Base-by-base conservation (phyloP, 2,113 vertebrate genomes). In the Muntiacus muntjak region DNA sequence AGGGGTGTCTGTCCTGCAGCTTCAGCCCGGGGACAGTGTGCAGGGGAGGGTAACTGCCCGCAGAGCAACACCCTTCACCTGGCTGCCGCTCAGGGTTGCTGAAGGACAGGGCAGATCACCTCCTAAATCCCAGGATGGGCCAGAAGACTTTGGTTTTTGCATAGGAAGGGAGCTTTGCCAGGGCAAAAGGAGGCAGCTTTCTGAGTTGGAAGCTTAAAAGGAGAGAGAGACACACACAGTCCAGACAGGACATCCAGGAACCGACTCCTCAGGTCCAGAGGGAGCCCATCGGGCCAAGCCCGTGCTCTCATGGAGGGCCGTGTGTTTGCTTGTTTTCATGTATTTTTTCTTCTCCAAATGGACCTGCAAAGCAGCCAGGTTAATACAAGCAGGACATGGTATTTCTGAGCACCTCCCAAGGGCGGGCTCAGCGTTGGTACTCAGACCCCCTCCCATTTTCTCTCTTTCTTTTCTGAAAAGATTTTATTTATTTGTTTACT, bases 81-180 rank as follows among this genome's bases (percentile, higher is more conserved):
- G 0, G 15, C 60, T 30, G 21, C 50, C 15, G 10, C 25, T 15
- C 8, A 15, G 5, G 17, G 79, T 84, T 40, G 12, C 6, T 0
- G 28, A 26, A 40, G 84, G 25, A 67, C 25, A 23, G 82, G 25
- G 23, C 21, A 21, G 45, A 23, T 57, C 71, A 85, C 11, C 58
- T 67, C 87, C 33, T 67, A n/a, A 64, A 40, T 54, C 81, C 47
- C 25, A 5, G 50, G 23, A 43, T 14, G 3, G 45, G n/a, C 40
- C 64, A 28, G 67, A 25, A 90, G 15, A 16, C 50, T 54, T 88
- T 3, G 33, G 54, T 83, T 95, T 97, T 89, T 94, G 87, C 79
- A 54, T 3, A 76, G 78, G 89, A 62, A 93, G 84, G 54, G 47
- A 74, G 4, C 13, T 0, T 1, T 54, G 78, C 78, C n/a, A 54